Conservation (phyloP, 2,888 invertebrate genomes). For the Brachyopa scutellaris region DNA sequence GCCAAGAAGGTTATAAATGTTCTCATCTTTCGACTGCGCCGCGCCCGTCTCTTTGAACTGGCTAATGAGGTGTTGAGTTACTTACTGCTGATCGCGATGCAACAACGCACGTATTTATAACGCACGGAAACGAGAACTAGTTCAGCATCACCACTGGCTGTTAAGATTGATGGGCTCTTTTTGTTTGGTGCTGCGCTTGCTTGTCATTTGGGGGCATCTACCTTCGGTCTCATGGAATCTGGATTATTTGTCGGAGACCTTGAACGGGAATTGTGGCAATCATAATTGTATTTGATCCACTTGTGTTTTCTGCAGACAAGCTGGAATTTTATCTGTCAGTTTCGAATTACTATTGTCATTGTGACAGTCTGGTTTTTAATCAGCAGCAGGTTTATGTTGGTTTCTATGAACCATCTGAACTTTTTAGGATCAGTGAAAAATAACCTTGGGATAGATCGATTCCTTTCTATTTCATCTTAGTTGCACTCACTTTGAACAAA, state of each 20-base stretch:
- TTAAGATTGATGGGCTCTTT: slow-evolving; percentile 15
- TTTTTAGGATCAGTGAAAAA: too few relatives aligned
- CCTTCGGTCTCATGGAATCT: slow-evolving; percentile 42
- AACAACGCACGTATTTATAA: slow-evolving; percentile 61
- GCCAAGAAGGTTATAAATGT: slow-evolving; percentile 35
- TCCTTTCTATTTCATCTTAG: too few relatives aligned
- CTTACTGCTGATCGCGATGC: slow-evolving; percentile 46
- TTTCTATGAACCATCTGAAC: too few relatives aligned
- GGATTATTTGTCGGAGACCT: slow-evolving; percentile 56
- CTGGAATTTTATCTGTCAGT: slow-evolving; percentile 21
- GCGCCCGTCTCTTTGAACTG: slow-evolving; percentile 42
- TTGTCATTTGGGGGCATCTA: slow-evolving; percentile 30
- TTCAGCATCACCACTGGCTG: slow-evolving; percentile 3
- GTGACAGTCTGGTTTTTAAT: too few relatives aligned
- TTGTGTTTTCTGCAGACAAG: slow-evolving; percentile 56
- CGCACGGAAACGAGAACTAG: slow-evolving; percentile 3
- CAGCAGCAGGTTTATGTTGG: too few relatives aligned
- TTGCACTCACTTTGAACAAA: too few relatives aligned
- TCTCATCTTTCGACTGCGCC: slow-evolving; percentile 35
- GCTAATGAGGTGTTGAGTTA: slow-evolving; percentile 52
- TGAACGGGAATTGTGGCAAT: slow-evolving; percentile 62
- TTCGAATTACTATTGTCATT: slow-evolving; percentile 26
- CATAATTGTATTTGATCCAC: slow-evolving; percentile 37
- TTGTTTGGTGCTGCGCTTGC: slow-evolving; percentile 21
- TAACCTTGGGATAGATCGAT: too few relatives aligned